Evolutionary conservation across 2,113 vertebrate species (phyloP), one percentile per base, ranked within the genome.

Genomic region (Channa argus): DNA sequence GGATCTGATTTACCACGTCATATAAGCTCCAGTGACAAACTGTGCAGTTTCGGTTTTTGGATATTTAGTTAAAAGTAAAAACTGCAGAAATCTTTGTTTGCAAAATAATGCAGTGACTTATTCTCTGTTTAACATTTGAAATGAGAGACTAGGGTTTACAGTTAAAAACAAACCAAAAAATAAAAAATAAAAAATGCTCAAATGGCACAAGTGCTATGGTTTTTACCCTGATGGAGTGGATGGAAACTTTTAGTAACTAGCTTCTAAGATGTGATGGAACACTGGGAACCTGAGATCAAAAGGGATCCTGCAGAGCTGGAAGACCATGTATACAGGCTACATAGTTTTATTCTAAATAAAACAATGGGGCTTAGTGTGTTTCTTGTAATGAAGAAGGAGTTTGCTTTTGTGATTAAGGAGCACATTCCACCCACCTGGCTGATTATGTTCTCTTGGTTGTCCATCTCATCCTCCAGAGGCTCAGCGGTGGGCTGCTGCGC

Each of bases 361-460:
- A 50, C 8, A 34, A 6, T 52, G 46, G n/a, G 14, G 1, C 14
- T 12, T n/a, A 6, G 2, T 6, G 13, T 47, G 46, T 14, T 14
- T 46, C 13, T 12, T 46, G 1, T 5, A 36, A 43, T 10, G 7
- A 11, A 60, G 56, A 13, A 47, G 46, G 46, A 47, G 46, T 1
- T 14, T 12, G 13, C 12, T 4, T 11, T 2, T 24, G 24, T 24
- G 1, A 24, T 24, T 24, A 24, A 24, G 24, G 24, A 24, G 13
- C 33, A 8, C 8, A 54, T 8, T 7, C 2, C 24, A 33, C 87
- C 63, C 75, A 97, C 96, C 96, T 97, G 96, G 34, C 95, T 96
- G 15, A 97, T 83, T 55, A 97, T 86, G 74, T 96, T 97, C 88
- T 96, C 96, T 66, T 97, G 95, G 86, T 96, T 97, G 87, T 96